Evolutionary conservation across 2,888 invertebrate species (phyloP).

Genomic region (Helicoverpa assulta): DNA sequence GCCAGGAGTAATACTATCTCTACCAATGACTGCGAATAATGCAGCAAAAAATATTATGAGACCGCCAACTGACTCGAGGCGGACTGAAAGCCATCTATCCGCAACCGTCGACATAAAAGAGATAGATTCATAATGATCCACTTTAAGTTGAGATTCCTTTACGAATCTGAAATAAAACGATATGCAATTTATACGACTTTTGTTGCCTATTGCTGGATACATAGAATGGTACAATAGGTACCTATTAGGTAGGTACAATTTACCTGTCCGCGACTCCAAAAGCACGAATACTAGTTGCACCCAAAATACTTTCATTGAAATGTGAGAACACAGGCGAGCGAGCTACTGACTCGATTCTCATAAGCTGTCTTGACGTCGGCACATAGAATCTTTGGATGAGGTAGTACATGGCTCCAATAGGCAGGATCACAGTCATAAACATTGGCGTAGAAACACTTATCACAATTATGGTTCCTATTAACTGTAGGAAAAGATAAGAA

Average conservation of each 20-base stretch:
- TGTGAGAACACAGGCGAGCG: conserved; percentile 99
- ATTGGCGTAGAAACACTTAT: conserved; percentile 96
- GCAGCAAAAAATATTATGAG: conserved; percentile 98
- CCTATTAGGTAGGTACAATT: neutral
- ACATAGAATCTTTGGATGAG: conserved; percentile 98
- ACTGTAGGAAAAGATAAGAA: conserved; percentile 85
- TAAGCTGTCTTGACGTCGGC: conserved; percentile 97
- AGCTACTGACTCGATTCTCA: conserved; percentile 97
- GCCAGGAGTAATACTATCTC: conserved; percentile 93
- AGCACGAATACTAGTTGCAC: conserved; percentile 96
- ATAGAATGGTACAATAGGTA: neutral
- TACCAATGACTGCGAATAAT: conserved; percentile 96
- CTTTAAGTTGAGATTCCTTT: conserved; percentile 95
- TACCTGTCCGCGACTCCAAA: conserved; percentile 93
- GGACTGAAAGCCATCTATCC: conserved; percentile 98
- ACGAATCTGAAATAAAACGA: conserved; percentile 92
- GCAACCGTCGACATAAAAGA: conserved; percentile 97
- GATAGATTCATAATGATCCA: conserved; percentile 97
- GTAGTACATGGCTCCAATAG: conserved; percentile 95
- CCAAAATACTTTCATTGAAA: conserved; percentile 98
- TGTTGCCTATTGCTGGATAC: too few relatives aligned
- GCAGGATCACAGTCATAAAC: conserved; percentile 94
- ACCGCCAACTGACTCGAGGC: conserved; percentile 99
- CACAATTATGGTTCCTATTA: conserved; percentile 95
- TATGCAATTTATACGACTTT: neutral